These are phyloP conservation scores for Mesaphorura yosii DNA, from an alignment of 1,140 invertebrate genomes.

Conservation along the genomic window DNA sequence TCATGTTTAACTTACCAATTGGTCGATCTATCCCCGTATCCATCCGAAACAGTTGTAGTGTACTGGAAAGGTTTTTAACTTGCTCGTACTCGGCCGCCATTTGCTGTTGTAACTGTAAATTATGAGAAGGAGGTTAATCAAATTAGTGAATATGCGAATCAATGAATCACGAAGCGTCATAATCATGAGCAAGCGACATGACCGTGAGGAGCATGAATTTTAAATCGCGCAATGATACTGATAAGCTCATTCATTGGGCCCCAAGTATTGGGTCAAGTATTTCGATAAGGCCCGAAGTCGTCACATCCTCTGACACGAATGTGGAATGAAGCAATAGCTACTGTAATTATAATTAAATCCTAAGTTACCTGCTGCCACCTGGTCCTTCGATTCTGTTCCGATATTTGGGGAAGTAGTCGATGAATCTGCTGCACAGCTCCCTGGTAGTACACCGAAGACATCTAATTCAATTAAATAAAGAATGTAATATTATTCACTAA, in stretches of 20 bases:
- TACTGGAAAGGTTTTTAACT: slow-evolving; percentile 65
- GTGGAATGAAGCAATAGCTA: slow-evolving; percentile 9
- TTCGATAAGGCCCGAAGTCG: too few species aligned
- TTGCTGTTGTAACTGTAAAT: slow-evolving; percentile 67
- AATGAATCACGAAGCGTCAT: too few species aligned
- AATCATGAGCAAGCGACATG: too few species aligned
- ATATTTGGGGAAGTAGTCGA: slow-evolving; percentile 64
- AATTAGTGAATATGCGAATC: background rate
- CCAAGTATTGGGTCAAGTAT: too few species aligned
- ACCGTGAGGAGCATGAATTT: too few species aligned
- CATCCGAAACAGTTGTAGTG: slow-evolving; percentile 51
- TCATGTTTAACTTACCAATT: slow-evolving; percentile 15
- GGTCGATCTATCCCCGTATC: slow-evolving; percentile 39
- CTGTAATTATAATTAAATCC: slow-evolving; percentile 11
- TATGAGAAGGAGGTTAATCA: slow-evolving; percentile 20
- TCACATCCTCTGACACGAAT: too few species aligned
- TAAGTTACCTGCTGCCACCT: slow-evolving; percentile 74
- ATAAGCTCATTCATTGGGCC: too few species aligned
- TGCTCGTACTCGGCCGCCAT: slow-evolving; percentile 81
- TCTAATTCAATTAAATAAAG: too few species aligned
- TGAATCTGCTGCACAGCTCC: slow-evolving; percentile 83
- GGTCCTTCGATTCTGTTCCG: slow-evolving; percentile 61
- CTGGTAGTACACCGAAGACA: slow-evolving; percentile 86
- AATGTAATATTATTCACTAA: too few species aligned
- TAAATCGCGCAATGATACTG: too few species aligned